A percentile compares a stretch with the other conserved stretches of the same genome.
These are phyloP conservation scores for Potorous gilbertii DNA, from an alignment of 2,797 vertebrate genomes.

Conservation along the genomic window DNA sequence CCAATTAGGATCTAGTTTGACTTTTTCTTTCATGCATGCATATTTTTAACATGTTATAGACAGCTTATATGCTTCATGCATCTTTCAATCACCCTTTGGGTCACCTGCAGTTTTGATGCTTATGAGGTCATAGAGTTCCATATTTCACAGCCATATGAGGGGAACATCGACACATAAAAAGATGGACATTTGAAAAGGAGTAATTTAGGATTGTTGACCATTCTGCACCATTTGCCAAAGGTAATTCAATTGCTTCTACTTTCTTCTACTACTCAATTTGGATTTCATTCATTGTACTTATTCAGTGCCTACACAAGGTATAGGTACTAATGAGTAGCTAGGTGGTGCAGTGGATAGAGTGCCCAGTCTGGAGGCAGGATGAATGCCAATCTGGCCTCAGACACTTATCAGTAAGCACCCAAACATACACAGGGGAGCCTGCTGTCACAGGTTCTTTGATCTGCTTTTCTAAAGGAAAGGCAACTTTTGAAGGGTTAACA, in stretches of 20 bases:
- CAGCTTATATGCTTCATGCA: neutral
- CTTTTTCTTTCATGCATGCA: neutral
- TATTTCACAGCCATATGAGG: neutral
- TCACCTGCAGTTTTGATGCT: neutral
- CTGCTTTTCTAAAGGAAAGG: no score
- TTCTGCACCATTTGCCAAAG: neutral
- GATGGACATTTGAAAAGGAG: neutral
- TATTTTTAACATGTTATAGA: neutral
- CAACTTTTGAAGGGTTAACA: no score
- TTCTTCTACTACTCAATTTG: neutral
- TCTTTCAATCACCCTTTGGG: neutral
- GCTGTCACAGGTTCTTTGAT: no score
- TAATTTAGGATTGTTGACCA: neutral
- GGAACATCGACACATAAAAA: neutral
- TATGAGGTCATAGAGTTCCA: neutral
- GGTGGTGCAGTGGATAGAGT: no score
- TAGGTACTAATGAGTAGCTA: neutral
- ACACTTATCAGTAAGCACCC: no score
- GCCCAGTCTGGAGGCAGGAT: no score
- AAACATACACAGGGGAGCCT: no score
- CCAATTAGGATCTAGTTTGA: neutral
- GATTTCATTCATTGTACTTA: neutral
- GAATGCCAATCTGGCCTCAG: no score
- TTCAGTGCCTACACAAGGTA: neutral
- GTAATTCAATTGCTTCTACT: neutral